Evolutionary conservation across 2,888 invertebrate species (phyloP).

Genomic region (Lepidocyrtinus sp.): DNA sequence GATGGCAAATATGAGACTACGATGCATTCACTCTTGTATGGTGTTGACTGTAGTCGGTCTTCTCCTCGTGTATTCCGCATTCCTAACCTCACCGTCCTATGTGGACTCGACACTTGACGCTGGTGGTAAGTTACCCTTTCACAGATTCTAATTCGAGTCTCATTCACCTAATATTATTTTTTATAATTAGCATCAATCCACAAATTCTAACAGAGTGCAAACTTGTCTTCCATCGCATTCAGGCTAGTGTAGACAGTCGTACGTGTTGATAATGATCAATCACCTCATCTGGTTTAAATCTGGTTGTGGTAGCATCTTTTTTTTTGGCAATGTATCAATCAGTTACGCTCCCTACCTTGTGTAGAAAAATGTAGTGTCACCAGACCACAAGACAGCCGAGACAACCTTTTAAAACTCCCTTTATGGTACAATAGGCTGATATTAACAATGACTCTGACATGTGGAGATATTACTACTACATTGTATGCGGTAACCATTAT

Average conservation of each 20-base stretch:
- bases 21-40: conserved; percentile 70
- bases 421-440: not conserved
- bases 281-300: conserved; percentile 37
- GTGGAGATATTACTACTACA: not conserved
- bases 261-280: conserved; percentile 33
- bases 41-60: conserved; percentile 69
- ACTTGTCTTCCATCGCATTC: not conserved
- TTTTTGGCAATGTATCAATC: conserved; percentile 29
- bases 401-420: not conserved
- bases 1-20: conserved; percentile 69
- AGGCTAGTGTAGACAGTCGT: not conserved
- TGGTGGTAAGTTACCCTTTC: conserved; percentile 39
- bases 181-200: conserved; percentile 15
- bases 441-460: conserved; percentile 3
- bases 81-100: conserved; percentile 68
- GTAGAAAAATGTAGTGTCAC: conserved; percentile 1
- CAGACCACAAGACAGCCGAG: conserved; percentile 3
- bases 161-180: conserved; percentile 25
- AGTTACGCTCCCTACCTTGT: conserved; percentile 1
- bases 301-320: conserved; percentile 13
- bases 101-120: conserved; percentile 65
- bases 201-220: conserved; percentile 10
- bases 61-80: conserved; percentile 69
- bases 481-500: conserved; percentile 6
- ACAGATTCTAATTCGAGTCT: not conserved